These are phyloP conservation scores for Mesorhabditis spiculigera DNA, from an alignment of 2,888 invertebrate genomes.

Conservation along the genomic window DNA sequence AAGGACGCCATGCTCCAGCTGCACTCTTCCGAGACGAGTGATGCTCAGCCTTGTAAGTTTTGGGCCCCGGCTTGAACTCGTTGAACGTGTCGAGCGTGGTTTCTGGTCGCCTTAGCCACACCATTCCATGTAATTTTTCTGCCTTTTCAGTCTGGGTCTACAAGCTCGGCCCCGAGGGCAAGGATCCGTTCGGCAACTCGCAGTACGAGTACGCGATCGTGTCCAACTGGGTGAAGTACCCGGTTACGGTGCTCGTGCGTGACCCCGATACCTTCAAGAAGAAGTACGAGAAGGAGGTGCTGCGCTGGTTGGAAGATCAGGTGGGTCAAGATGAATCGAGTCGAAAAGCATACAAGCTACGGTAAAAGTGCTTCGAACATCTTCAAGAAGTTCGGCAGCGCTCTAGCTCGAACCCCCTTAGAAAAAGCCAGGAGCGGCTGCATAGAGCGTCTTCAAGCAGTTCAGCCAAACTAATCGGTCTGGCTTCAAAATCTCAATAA, in stretches of 20 bases:
- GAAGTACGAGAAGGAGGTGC: constrained; percentile 51
- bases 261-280: constrained; percentile 58
- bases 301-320: constrained; percentile 42
- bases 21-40: constrained; percentile 55
- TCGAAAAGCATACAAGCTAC: too few relatives aligned
- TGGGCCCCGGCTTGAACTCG: constrained; percentile 51
- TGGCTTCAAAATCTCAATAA: too few relatives aligned
- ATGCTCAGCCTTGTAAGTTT: constrained; percentile 56
- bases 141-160: constrained; percentile 58
- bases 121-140: constrained; percentile 46
- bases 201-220: constrained; percentile 59
- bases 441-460: too few relatives aligned
- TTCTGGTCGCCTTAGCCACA: neutral
- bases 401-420: too few relatives aligned
- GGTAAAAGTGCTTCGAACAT: too few relatives aligned
- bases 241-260: constrained; percentile 58
- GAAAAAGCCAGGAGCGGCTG: too few relatives aligned
- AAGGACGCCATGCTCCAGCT: constrained; percentile 58
- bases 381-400: too few relatives aligned
- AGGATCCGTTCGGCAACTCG: constrained; percentile 58
- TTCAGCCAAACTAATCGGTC: too few relatives aligned
- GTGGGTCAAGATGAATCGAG: neutral
- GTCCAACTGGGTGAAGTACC: constrained; percentile 59
- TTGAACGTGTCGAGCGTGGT: constrained; percentile 37
- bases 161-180: constrained; percentile 58